phyloP scores from a whole-genome alignment of 2,113 vertebrate species.

The Sterrhoptilus dennistouni region DNA sequence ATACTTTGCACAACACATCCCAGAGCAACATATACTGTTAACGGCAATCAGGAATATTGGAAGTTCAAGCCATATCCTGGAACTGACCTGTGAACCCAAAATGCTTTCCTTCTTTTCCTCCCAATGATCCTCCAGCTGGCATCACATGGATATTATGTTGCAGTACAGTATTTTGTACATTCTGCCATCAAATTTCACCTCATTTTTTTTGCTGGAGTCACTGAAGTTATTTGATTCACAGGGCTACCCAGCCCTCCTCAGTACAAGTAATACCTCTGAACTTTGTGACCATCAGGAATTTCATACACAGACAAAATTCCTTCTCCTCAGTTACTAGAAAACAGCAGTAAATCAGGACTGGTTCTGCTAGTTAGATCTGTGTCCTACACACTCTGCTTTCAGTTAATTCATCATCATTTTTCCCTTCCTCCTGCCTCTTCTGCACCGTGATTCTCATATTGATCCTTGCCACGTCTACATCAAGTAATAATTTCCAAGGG shows the following conservation, averaged over 20 bases:
- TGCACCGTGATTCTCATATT: not conserved
- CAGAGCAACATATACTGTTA: not conserved
- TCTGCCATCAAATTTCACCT: not conserved
- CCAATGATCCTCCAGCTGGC: not conserved
- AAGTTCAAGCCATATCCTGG: not conserved
- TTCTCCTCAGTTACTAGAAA: not conserved
- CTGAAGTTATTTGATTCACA: not conserved
- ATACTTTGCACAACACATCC: not conserved
- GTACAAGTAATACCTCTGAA: not conserved
- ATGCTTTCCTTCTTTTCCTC: not conserved
- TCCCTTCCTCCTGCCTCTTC: not conserved
- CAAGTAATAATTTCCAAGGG: not conserved
- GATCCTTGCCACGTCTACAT: not conserved
- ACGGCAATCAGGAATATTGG: not conserved
- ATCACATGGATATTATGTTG: not conserved
- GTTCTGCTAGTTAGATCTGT: not conserved
- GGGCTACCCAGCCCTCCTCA: not conserved
- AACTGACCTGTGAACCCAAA: not conserved
- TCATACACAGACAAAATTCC: not conserved
- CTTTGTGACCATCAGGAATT: not conserved
- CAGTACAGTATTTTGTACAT: not conserved
- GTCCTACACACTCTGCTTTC: not conserved
- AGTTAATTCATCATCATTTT: not conserved
- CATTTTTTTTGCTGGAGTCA: not conserved
- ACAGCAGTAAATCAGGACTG: not conserved